A percentile compares a stretch with the other conserved stretches of the same genome.
Conservation (phyloP, 2,113 vertebrate species). For the Chiloscyllium plagiosum region DNA sequence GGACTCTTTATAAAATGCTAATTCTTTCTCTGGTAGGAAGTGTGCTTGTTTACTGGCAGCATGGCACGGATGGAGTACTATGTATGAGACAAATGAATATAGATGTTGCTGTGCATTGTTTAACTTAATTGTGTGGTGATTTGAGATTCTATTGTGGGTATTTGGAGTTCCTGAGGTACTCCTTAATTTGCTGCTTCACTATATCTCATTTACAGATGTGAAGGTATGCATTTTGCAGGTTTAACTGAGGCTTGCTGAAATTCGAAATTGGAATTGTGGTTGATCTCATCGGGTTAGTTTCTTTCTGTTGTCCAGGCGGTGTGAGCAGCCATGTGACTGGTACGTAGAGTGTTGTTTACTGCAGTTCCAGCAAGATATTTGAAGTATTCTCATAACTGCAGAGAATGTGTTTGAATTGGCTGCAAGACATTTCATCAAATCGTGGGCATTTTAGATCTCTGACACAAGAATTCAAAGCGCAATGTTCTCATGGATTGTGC, state of each 20-base stretch:
- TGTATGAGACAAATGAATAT: not conserved
- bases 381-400: not conserved
- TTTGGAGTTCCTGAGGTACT: not conserved
- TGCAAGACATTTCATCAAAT: not conserved
- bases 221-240: not conserved
- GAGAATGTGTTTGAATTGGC: not conserved
- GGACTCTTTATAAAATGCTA: not conserved
- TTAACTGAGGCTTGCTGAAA: slow-evolving; percentile 8
- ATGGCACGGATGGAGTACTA: not conserved
- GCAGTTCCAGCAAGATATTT: not conserved
- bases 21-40: not conserved
- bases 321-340: not conserved
- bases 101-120: not conserved
- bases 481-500: not conserved
- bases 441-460: not conserved
- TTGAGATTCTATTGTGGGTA: not conserved
- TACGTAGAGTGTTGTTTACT: not conserved
- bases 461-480: not conserved
- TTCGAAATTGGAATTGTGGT: not conserved
- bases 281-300: not conserved
- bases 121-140: not conserved
- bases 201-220: not conserved
- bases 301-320: not conserved
- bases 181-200: not conserved
- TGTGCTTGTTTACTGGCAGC: not conserved